A percentile compares a stretch with the other conserved stretches of the same genome.
Conservation (phyloP, 2,888 invertebrate genomes). For the Eristalis arbustorum region DNA sequence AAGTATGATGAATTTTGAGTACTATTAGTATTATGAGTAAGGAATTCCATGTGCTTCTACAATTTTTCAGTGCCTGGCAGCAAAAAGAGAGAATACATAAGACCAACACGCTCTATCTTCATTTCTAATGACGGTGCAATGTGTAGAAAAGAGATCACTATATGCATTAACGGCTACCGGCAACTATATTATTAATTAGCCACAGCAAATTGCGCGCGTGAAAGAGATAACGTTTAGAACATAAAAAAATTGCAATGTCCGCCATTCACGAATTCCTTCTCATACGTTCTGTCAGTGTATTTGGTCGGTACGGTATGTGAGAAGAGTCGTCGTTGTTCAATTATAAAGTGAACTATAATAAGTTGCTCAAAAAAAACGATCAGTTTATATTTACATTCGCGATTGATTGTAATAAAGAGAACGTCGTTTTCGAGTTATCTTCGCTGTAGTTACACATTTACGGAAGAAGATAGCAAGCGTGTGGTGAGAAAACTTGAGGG, state of each 20-base stretch:
- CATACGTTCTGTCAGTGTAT: slow-evolving; percentile 48
- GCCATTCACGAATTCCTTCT: slow-evolving; percentile 65
- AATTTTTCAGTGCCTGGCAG: not conserved
- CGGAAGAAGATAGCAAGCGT: slow-evolving; percentile 44
- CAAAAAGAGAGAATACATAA: not conserved
- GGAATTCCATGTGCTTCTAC: not conserved
- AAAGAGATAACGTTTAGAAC: slow-evolving; percentile 26
- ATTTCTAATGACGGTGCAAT: not conserved
- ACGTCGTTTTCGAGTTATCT: not conserved
- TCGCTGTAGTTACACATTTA: not conserved
- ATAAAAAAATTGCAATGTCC: slow-evolving; percentile 50
- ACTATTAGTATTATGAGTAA: not conserved
- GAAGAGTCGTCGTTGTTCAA: slow-evolving; percentile 2
- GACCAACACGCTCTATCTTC: not conserved
- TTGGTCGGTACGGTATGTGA: slow-evolving; percentile 27
- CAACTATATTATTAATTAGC: not conserved
- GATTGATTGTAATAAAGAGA: not conserved
- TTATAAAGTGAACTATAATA: not conserved
- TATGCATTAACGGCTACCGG: slow-evolving; percentile 16
- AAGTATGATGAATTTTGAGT: too few species aligned
- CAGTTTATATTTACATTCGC: not conserved
- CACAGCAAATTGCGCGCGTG: not conserved
- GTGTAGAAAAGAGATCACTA: slow-evolving; percentile 1
- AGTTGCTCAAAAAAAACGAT: not conserved
- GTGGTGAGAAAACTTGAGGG: slow-evolving; percentile 60